A percentile compares a stretch with the other conserved stretches of the same genome.
Conservation (phyloP, 2,113 vertebrate species). For the Eulemur rufifrons region DNA sequence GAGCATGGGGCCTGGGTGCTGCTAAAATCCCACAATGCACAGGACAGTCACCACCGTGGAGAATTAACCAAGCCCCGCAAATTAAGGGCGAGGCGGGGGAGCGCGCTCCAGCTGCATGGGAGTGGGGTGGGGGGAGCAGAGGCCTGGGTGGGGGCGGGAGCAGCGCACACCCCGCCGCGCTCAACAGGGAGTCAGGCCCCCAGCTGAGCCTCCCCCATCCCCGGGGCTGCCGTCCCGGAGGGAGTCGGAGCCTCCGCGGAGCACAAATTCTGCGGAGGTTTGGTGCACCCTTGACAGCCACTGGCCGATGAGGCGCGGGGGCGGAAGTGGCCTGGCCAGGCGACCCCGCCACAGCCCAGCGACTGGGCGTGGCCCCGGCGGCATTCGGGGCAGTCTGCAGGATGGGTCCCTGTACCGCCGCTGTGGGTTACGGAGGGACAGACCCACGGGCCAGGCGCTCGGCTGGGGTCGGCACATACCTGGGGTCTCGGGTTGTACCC, state of each 20-base stretch:
- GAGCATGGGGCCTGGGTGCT: not conserved
- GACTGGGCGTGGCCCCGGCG: not conserved
- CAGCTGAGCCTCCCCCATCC: not conserved
- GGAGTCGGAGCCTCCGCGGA: not conserved
- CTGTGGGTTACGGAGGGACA: no score
- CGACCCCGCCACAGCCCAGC: not conserved
- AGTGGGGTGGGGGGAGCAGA: not conserved
- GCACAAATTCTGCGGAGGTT: not conserved
- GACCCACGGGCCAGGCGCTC: not conserved
- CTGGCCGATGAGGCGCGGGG: not conserved
- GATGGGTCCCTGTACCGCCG: fast-evolving
- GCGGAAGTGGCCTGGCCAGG: not conserved
- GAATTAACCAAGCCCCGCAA: not conserved
- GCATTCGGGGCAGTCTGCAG: not conserved
- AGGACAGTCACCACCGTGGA: not conserved
- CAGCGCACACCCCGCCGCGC: not conserved
- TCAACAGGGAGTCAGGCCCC: not conserved
- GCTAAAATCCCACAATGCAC: not conserved
- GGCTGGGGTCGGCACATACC: not conserved
- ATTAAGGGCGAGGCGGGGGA: no score
- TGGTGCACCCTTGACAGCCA: not conserved
- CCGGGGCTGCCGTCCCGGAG: fast-evolving
- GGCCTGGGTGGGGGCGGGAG: no score
- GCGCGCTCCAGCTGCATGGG: no score
- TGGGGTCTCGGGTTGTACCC: not conserved